These are phyloP conservation scores for Cheilosia impressa DNA, from an alignment of 2,888 invertebrate genomes.

Conservation along the genomic window DNA sequence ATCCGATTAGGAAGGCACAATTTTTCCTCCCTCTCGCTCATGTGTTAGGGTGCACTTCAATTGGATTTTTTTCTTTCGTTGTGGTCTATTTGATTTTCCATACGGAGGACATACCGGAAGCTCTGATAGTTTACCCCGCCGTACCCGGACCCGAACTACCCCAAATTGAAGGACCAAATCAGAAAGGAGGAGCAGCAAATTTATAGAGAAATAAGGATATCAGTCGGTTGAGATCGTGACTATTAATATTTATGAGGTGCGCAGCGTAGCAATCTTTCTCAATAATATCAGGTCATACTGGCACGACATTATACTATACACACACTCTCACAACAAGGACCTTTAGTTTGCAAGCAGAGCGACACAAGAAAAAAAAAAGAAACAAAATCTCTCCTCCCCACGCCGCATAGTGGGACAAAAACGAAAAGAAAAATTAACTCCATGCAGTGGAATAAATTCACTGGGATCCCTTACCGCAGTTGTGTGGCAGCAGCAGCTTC, in stretches of 20 bases:
- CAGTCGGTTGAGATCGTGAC: slow-evolving; percentile 69
- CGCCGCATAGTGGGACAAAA: slow-evolving; percentile 34
- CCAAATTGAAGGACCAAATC: slow-evolving; percentile 45
- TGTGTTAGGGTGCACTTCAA: slow-evolving; percentile 30
- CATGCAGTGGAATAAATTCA: slow-evolving; percentile 73
- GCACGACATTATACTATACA: not conserved
- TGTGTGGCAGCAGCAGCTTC: slow-evolving; percentile 45
- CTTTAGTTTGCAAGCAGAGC: slow-evolving; percentile 14
- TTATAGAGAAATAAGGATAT: slow-evolving; percentile 69
- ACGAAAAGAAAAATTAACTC: slow-evolving; percentile 55
- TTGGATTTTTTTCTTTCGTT: slow-evolving; percentile 27
- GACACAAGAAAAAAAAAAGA: slow-evolving; percentile 3
- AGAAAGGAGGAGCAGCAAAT: slow-evolving; percentile 23
- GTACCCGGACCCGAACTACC: not conserved
- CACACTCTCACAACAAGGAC: slow-evolving; percentile 30
- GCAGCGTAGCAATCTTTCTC: slow-evolving; percentile 64
- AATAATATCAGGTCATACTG: slow-evolving; percentile 57
- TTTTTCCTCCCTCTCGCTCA: slow-evolving; percentile 25
- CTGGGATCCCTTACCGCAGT: slow-evolving; percentile 57
- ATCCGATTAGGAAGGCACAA: slow-evolving; percentile 66
- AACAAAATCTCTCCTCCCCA: slow-evolving; percentile 20
- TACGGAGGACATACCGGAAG: slow-evolving; percentile 25
- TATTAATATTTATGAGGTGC: slow-evolving; percentile 75
- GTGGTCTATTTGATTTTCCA: slow-evolving; percentile 52
- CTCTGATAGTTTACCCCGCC: slow-evolving; percentile 19